Evolutionary conservation across 1,140 invertebrate species (phyloP), one percentile per base, ranked within the genome.

Genomic region (Dendrolimus kikuchii): DNA sequence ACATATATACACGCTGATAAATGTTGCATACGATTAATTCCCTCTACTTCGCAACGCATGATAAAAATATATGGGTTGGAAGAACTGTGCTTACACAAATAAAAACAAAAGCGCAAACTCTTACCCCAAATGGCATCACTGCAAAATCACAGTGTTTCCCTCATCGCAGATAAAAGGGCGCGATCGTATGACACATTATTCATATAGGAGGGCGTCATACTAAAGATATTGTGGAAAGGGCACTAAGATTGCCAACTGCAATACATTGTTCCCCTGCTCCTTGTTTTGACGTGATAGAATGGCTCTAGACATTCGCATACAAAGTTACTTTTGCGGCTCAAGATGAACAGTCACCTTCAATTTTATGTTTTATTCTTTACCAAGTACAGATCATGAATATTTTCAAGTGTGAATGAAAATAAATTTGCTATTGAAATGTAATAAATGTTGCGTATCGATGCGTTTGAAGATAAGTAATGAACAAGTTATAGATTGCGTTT

Each of bases 391-490:
- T 67, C 61, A 57, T 51, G 40, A 7, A 42, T 40, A 9, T 43
- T 42, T 40, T 46, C 23, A 10, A 39, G 46, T 59, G 40, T 41
- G 39, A 9, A 7, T 41, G 38, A 36, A 9, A 40, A 53, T n/a
- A 49, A 5, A 46, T 52, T 74, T 53, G 67, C 51, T 59, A 65
- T 65, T 67, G 60, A 53, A 63, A 58, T 62, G 67, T 81, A 81
- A 85, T 85, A 86, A 86, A 83, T 85, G 81, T 85, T 77, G 78
- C 74, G 77, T 81, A 82, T 81, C 77, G 75, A 85, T 80, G 81
- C 78, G 74, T 85, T 77, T 82, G 74, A 81, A 77, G 79, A 85
- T 82, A 83, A 76, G 77, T 83, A 77, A 83, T 81, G 77, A 78
- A 77, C 66, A 70, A 76, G 68, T 68, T 81, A 77, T 74, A 68